Percentiles rank a stretch among this genome's conserved stretches.
Conservation (phyloP, 2,888 invertebrate species). For the Campopleginae sp. region DNA sequence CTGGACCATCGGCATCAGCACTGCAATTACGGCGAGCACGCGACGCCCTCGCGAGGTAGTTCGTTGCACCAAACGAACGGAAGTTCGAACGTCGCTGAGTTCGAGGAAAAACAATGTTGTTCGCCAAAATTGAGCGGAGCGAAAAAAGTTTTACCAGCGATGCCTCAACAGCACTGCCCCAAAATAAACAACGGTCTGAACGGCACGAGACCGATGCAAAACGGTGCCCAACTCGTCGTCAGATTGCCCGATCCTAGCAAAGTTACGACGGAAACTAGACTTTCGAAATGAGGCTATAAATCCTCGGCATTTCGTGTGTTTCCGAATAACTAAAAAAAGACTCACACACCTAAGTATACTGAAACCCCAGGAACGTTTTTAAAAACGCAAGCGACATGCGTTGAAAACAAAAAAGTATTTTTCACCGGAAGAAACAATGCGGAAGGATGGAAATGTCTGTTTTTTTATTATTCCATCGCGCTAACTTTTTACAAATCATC, state of each 20-base stretch:
- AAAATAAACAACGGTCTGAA: constrained; percentile 72
- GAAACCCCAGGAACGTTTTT: constrained; percentile 43
- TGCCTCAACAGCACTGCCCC: constrained; percentile 63
- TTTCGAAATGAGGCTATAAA: constrained; percentile 76
- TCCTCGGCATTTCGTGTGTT: constrained; percentile 24
- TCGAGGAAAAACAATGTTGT: constrained; percentile 79
- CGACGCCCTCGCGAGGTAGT: constrained; percentile 70
- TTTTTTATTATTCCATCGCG: constrained; percentile 54
- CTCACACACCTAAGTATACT: constrained; percentile 17
- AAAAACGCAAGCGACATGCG: constrained; percentile 34
- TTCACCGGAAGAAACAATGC: constrained; percentile 26
- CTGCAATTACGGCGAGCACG: constrained; percentile 72
- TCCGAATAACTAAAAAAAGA: constrained; percentile 17
- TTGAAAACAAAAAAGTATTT: constrained; percentile 47
- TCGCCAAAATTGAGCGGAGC: constrained; percentile 81
- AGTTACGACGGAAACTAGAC: constrained; percentile 80
- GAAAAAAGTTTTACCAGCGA: constrained; percentile 79
- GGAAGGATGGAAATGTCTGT: constrained; percentile 52
- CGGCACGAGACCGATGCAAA: constrained; percentile 78
- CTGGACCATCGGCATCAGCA: constrained; percentile 71
- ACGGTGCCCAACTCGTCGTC: constrained; percentile 82
- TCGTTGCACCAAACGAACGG: constrained; percentile 71
- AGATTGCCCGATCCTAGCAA: constrained; percentile 82
- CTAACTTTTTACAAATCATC: constrained; percentile 56
- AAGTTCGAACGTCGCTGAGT: constrained; percentile 71